phyloP scores from a whole-genome alignment of 2,888 invertebrate genomes.

The Embidobia sp. region DNA sequence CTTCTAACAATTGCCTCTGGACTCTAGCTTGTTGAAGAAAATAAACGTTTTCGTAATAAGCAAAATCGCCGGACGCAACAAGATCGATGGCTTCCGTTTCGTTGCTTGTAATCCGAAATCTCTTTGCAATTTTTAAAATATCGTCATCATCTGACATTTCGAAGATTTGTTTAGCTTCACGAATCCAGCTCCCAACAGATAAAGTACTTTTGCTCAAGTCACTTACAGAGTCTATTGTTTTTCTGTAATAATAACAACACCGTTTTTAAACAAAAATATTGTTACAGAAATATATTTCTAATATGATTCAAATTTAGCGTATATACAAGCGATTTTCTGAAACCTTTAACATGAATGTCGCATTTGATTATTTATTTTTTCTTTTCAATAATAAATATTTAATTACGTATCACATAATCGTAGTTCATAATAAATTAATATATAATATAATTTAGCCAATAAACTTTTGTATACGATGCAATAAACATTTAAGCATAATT shows the following conservation, averaged over 20 bases:
- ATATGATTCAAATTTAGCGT: no score
- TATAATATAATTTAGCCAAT: no score
- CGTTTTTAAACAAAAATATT: no score
- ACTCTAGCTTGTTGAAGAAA: slow-evolving; percentile 87
- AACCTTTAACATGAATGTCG: no score
- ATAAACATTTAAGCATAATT: no score
- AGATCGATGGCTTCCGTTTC: slow-evolving; percentile 85
- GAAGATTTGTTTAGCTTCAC: slow-evolving; percentile 88
- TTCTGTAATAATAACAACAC: slow-evolving; percentile 83
- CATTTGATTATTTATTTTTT: no score
- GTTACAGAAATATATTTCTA: no score
- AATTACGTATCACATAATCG: no score
- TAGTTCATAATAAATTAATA: no score
- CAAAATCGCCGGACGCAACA: slow-evolving; percentile 88
- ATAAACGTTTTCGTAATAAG: slow-evolving; percentile 90
- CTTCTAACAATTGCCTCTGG: slow-evolving; percentile 82
- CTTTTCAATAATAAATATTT: no score
- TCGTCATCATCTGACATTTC: slow-evolving; percentile 86
- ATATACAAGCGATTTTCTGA: no score
- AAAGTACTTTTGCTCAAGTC: slow-evolving; percentile 87
- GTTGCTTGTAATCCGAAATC: slow-evolving; percentile 85
- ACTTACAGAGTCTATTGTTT: slow-evolving; percentile 89
- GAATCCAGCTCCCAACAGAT: slow-evolving; percentile 88
- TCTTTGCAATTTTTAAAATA: slow-evolving; percentile 86
- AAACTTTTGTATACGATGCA: no score